These are phyloP conservation scores for Cylloceria caligata DNA, from an alignment of 2,888 invertebrate species.

Conservation along the genomic window DNA sequence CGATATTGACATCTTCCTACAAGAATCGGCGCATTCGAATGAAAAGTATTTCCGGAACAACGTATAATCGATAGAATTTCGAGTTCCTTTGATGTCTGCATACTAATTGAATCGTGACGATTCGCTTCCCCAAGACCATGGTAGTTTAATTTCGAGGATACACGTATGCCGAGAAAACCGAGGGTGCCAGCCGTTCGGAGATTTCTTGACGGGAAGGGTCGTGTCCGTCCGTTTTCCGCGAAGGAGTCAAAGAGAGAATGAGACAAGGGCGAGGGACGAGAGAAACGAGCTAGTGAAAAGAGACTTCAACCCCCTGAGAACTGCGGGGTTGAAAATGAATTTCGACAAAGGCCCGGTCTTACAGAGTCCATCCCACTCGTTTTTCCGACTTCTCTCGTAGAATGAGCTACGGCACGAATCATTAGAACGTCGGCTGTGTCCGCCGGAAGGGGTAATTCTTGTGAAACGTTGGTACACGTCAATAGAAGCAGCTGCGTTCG, in stretches of 20 bases:
- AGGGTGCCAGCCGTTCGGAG: slow-evolving; percentile 62
- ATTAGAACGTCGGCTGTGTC: slow-evolving; percentile 11
- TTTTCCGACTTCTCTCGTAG: slow-evolving; percentile 31
- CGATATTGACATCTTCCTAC: background rate
- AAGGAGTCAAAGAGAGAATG: slow-evolving; percentile 55
- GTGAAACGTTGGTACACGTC: slow-evolving; percentile 8
- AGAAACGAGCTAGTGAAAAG: slow-evolving; percentile 33
- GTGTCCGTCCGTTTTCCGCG: slow-evolving; percentile 23
- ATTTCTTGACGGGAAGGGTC: slow-evolving; percentile 64
- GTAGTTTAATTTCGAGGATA: slow-evolving; percentile 61
- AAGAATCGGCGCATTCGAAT: slow-evolving; percentile 2
- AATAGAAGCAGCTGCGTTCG: slow-evolving; percentile 13
- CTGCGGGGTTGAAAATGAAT: slow-evolving; percentile 60
- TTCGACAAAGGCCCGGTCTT: slow-evolving; percentile 61
- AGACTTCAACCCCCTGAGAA: slow-evolving; percentile 22
- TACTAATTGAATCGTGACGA: slow-evolving; percentile 63
- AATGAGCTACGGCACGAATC: slow-evolving; percentile 10
- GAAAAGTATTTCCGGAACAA: slow-evolving; percentile 24
- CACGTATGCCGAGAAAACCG: slow-evolving; percentile 39
- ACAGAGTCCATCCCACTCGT: background rate
- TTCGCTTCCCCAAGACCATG: slow-evolving; percentile 31
- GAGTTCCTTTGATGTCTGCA: slow-evolving; percentile 51
- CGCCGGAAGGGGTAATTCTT: slow-evolving; percentile 33
- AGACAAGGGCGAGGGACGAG: slow-evolving; percentile 29
- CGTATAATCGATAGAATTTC: slow-evolving; percentile 53